Evolutionary conservation across 2,888 invertebrate species (phyloP).

Genomic region (Chaetogeoica ovagalla): DNA sequence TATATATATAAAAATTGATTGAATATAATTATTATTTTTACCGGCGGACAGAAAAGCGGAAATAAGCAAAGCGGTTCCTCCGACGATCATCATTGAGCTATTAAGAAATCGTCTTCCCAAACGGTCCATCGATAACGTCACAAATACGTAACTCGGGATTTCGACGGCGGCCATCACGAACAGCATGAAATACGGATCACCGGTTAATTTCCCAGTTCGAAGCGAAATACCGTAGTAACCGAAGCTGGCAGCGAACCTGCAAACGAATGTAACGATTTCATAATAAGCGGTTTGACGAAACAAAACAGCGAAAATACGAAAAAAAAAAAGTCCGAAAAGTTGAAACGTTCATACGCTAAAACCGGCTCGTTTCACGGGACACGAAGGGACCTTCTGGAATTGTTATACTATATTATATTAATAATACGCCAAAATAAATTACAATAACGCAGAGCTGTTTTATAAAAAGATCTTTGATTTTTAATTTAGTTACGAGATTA

Average conservation of each 20-base stretch:
- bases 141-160: slow-evolving; percentile 75
- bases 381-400: no score
- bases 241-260: slow-evolving; percentile 77
- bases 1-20: no score
- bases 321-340: no score
- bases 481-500: no score
- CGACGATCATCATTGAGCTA: slow-evolving; percentile 75
- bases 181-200: slow-evolving; percentile 78
- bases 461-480: no score
- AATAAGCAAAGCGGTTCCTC: slow-evolving; percentile 75
- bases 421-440: no score
- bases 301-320: no score
- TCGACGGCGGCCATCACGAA: slow-evolving; percentile 78
- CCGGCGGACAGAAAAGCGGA: slow-evolving; percentile 72
- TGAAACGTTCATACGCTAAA: no score
- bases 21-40: slow-evolving; percentile 56
- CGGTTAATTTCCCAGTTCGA: slow-evolving; percentile 77
- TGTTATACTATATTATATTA: no score
- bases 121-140: slow-evolving; percentile 73
- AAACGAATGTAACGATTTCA: background rate
- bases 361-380: no score
- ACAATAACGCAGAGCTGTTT: no score
- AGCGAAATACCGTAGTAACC: slow-evolving; percentile 84
- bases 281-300: no score
- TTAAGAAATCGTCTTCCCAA: slow-evolving; percentile 76